Evolutionary conservation across 2,113 vertebrate genomes (phyloP), one percentile per base, ranked within the genome.

Genomic region (Oreotrochilus melanogaster): DNA sequence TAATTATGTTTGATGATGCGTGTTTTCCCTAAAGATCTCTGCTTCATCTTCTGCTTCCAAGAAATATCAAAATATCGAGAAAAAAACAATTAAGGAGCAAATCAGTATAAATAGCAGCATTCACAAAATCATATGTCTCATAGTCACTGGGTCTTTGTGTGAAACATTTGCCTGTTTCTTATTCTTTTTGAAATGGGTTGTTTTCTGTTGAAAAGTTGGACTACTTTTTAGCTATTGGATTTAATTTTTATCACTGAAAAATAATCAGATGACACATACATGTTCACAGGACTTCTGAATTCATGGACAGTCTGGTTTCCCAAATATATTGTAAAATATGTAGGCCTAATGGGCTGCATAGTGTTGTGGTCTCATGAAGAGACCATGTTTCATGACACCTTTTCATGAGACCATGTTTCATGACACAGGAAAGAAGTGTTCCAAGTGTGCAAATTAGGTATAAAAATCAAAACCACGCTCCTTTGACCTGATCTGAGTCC

Each of bases 1-100:
- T 97, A 96, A 97, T 98, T 97, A 97, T 94, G 96, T 80, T 93
- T 97, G 93, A 96, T 97, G 94, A 97, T 95, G 93, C 90, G 88
- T 96, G 93, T 97, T 97, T 95, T 97, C 96, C 93, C 91, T 95
- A 89, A 93, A 92, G 83, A 92, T 71, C 60, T 81, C 57, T 43
- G 45, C 19, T 93, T 88, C 71, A 56, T 82, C 73, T 84, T 97
- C 71, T 94, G 86, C 75, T 96, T 96, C 71, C 91, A 94, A 96
- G 84, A 97, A 98, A 93, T 96, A 95, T 87, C 90, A 86, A 97
- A 97, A 97, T 81, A 92, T 86, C 22, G n/a, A 86, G 35, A 18
- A 33, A 51, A 76, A 95, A 84, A 50, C 66, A 88, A 27, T 30
- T 39, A 54, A 76, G 17, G 16, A 8, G 86, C 8, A 76, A 83